Conservation (phyloP, 2,113 vertebrate species). For the Laticauda colubrina region DNA sequence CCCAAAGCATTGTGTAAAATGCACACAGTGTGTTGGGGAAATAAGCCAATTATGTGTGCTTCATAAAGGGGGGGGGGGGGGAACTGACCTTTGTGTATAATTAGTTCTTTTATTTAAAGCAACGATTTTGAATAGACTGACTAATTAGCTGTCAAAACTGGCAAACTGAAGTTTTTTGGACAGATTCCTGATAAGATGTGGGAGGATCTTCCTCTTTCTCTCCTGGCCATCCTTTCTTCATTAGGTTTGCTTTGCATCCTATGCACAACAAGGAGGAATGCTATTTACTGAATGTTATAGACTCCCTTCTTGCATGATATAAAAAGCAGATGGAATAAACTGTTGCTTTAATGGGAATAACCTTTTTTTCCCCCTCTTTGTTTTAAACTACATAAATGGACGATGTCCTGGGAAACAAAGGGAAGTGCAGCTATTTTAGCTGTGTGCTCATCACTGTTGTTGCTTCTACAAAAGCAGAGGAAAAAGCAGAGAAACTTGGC, state of each 20-base stretch:
- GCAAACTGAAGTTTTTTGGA: constrained; percentile 89
- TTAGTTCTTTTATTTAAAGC: constrained; percentile 93
- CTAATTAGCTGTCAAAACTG: constrained; percentile 94
- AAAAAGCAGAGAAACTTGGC: constrained; percentile 54
- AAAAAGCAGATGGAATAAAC: constrained; percentile 79
- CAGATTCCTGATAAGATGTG: constrained; percentile 75
- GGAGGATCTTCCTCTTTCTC: constrained; percentile 63
- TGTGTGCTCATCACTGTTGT: constrained; percentile 42
- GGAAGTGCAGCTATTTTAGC: constrained; percentile 35
- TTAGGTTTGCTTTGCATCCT: constrained; percentile 85
- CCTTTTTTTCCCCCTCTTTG: background rate
- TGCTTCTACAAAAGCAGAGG: constrained; percentile 43
- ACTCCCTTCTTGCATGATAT: constrained; percentile 82
- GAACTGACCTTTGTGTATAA: constrained; percentile 88
- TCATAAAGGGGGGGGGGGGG: constrained; percentile 76
- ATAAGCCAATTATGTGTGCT: constrained; percentile 84
- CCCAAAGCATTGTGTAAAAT: constrained; percentile 78
- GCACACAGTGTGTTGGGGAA: constrained; percentile 74
- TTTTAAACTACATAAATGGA: background rate
- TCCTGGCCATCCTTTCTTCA: constrained; percentile 72
- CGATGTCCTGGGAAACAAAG: constrained; percentile 22
- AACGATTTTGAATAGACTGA: constrained; percentile 90
- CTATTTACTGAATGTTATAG: constrained; percentile 73
- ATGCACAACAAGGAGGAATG: constrained; percentile 76
- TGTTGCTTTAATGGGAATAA: constrained; percentile 68